These are phyloP conservation scores for Pangasius larnaudii DNA, from an alignment of 2,797 vertebrate genomes.

Conservation along the genomic window DNA sequence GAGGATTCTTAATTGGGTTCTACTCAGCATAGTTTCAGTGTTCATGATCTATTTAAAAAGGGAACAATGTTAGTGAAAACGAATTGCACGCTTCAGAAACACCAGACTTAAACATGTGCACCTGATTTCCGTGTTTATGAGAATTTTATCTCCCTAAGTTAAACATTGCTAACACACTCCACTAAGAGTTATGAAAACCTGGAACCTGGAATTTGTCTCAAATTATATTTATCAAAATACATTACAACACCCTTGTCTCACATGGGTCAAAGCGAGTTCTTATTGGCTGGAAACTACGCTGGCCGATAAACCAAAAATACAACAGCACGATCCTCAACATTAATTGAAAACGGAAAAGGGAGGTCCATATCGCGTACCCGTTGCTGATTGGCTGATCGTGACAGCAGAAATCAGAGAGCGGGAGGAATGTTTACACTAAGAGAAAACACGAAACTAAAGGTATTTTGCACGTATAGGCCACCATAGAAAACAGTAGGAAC, in stretches of 20 bases:
- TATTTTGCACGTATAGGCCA: background rate
- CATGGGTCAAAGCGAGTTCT: background rate
- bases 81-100: conserved; percentile 15
- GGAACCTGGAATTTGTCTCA: conserved; percentile 20
- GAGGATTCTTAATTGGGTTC: conserved; percentile 16
- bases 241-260: conserved; percentile 5
- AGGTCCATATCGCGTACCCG: background rate
- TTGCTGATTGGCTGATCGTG: background rate
- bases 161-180: background rate
- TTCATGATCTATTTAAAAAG: background rate
- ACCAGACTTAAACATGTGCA: conserved; percentile 6
- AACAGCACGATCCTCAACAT: background rate
- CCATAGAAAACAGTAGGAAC: background rate
- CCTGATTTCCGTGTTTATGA: conserved; percentile 19
- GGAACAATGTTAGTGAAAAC: background rate
- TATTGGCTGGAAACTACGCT: background rate
- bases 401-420: background rate
- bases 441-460: background rate
- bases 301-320: background rate
- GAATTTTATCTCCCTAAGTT: conserved; percentile 17
- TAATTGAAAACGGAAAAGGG: background rate
- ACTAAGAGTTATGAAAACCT: conserved; percentile 10
- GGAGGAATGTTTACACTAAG: background rate
- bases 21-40: background rate
- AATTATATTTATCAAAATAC: conserved; percentile 12